Conservation (phyloP, 2,797 vertebrate species). For the Tadarida brasiliensis region DNA sequence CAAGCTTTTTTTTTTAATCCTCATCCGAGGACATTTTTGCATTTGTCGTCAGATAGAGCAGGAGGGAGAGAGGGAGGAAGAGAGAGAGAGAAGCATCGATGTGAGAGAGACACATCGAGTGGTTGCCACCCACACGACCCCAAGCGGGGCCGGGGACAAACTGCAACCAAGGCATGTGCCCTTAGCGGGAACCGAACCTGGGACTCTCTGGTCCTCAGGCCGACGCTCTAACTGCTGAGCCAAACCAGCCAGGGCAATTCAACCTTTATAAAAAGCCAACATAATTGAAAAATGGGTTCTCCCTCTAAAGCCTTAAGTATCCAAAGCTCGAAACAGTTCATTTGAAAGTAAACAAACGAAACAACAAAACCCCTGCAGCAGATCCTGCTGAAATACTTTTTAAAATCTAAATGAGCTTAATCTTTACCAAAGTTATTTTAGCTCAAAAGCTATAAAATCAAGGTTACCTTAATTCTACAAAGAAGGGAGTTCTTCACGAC, state of each 20-base stretch:
- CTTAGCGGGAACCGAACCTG: too few species aligned
- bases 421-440: slow-evolving; percentile 85
- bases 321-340: slow-evolving; percentile 84
- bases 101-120: too few species aligned
- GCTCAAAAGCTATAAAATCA: slow-evolving; percentile 87
- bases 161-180: too few species aligned
- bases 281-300: slow-evolving; percentile 82
- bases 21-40: too few species aligned
- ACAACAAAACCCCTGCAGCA: slow-evolving; percentile 68
- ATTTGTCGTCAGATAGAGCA: too few species aligned
- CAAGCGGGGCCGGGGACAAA: too few species aligned
- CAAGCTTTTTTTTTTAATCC: slow-evolving; percentile 50
- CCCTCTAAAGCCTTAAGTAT: slow-evolving; percentile 84
- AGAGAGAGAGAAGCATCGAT: too few species aligned
- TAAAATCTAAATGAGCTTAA: slow-evolving; percentile 79
- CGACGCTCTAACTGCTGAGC: too few species aligned
- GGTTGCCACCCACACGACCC: too few species aligned
- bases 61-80: too few species aligned
- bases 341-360: slow-evolving; percentile 82
- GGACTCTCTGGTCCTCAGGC: too few species aligned
- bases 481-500: slow-evolving; percentile 81
- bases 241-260: too few species aligned
- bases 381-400: slow-evolving; percentile 81
- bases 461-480: slow-evolving; percentile 86
- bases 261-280: slow-evolving; percentile 85